Percentiles rank a stretch among this genome's conserved stretches.
Evolutionary conservation across 2,797 vertebrate species (phyloP).

Genomic region (Triplophysa yarkandensis): DNA sequence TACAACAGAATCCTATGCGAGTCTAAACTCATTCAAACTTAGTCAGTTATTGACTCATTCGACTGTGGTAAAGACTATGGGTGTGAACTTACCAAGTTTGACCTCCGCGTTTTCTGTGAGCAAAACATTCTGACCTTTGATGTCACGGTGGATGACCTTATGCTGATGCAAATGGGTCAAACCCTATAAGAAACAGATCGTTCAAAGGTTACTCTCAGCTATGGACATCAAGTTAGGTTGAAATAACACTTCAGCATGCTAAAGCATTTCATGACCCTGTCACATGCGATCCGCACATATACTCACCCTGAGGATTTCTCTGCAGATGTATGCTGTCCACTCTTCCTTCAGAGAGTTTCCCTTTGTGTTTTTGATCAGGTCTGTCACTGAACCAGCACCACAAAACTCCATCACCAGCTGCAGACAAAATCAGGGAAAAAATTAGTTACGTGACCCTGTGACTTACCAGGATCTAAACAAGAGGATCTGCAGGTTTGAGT

Average conservation of each 20-base stretch:
- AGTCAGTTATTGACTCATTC: background rate
- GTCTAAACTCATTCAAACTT: background rate
- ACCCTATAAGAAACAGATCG: conserved; percentile 74
- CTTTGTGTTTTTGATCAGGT: conserved; percentile 98
- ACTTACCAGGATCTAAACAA: background rate
- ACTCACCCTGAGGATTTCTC: conserved; percentile 93
- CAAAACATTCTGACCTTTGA: conserved; percentile 96
- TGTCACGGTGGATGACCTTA: conserved; percentile 98
- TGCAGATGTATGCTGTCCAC: conserved; percentile 96
- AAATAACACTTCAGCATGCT: conserved; percentile 1
- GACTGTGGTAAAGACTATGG: background rate
- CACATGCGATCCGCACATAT: background rate
- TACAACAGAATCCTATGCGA: too few species aligned
- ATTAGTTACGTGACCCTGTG: background rate
- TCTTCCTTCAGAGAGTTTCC: conserved; percentile 96
- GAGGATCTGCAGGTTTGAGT: too few species aligned
- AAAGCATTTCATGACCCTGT: background rate
- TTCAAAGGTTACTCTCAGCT: background rate
- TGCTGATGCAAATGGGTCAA: conserved; percentile 98
- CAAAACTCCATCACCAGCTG: conserved; percentile 99
- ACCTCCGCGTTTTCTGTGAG: conserved; percentile 97
- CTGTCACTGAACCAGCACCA: conserved; percentile 92
- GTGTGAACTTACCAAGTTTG: conserved; percentile 83
- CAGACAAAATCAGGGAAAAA: conserved; percentile 50
- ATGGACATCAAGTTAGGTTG: background rate